Evolutionary conservation across 2,888 invertebrate genomes (phyloP).

Genomic region (Limnephilus lunatus): DNA sequence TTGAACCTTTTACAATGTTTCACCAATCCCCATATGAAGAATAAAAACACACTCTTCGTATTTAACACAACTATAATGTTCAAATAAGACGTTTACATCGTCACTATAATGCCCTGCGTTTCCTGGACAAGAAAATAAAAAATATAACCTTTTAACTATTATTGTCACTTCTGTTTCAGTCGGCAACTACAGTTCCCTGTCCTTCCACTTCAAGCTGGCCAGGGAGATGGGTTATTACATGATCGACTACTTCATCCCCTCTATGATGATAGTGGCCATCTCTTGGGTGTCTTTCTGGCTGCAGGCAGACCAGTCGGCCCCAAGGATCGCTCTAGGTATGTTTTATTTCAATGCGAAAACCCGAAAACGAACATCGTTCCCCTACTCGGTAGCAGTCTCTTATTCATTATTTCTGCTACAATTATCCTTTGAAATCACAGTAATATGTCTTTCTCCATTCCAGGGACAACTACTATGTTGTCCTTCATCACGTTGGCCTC

Average conservation of each 20-base stretch:
- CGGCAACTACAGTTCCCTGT: conserved; percentile 89
- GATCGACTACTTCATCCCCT: conserved; percentile 92
- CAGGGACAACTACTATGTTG: conserved; percentile 90
- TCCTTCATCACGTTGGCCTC: conserved; percentile 92
- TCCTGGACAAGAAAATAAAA: background rate
- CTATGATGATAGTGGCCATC: conserved; percentile 90
- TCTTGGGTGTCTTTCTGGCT: conserved; percentile 95
- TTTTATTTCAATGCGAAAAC: background rate
- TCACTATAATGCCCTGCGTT: background rate
- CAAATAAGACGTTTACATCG: background rate
- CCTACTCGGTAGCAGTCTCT: too few species aligned
- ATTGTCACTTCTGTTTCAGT: conserved; percentile 76
- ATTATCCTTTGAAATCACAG: too few species aligned
- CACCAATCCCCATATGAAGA: too few species aligned
- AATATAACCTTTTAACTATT: conserved; percentile 3
- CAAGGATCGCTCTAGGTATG: conserved; percentile 87
- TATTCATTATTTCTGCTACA: too few species aligned
- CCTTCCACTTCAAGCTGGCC: conserved; percentile 87
- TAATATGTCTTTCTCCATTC: conserved; percentile 66
- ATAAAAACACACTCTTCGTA: too few species aligned
- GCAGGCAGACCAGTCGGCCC: conserved; percentile 90
- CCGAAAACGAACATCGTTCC: background rate
- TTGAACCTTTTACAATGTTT: conserved; percentile 42
- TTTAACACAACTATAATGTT: too few species aligned
- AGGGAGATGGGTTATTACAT: conserved; percentile 91